These are phyloP conservation scores for Sciaenops ocellatus DNA, from an alignment of 2,797 vertebrate genomes.

Conservation along the genomic window DNA sequence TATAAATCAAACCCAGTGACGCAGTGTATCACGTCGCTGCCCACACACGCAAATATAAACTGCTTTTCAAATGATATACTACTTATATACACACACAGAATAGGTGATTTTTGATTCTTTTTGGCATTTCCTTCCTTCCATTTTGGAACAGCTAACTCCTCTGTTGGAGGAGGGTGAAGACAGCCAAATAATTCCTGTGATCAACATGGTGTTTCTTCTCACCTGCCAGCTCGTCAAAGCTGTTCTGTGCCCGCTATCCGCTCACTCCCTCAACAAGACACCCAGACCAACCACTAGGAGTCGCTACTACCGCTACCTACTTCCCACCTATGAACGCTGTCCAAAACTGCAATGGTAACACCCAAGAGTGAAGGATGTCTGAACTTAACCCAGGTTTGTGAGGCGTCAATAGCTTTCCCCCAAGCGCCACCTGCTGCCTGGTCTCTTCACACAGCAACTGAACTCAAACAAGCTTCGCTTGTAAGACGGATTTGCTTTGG, in stretches of 20 bases:
- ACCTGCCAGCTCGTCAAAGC: not conserved
- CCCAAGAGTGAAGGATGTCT: not conserved
- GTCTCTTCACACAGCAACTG: not conserved
- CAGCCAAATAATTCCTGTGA: not conserved
- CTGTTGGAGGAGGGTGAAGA: not conserved
- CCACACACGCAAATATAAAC: not conserved
- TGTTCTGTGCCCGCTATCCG: not conserved
- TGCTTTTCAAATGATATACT: not conserved
- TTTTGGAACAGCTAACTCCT: not conserved
- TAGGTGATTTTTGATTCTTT: not conserved
- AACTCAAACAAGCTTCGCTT: constrained; percentile 14
- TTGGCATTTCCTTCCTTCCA: not conserved
- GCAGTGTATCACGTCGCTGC: not conserved
- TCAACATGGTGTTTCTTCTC: not conserved
- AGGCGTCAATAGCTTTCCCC: not conserved
- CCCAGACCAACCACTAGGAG: not conserved
- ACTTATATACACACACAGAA: not conserved
- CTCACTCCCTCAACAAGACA: not conserved
- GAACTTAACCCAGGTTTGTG: not conserved
- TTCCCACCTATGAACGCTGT: not conserved
- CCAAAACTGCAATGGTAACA: not conserved
- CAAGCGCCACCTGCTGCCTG: not conserved
- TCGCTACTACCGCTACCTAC: not conserved
- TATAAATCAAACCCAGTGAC: not conserved
- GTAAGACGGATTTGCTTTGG: constrained; percentile 20